Conservation (phyloP, 1,140 invertebrate species). For the Sitobion miscanthi region DNA sequence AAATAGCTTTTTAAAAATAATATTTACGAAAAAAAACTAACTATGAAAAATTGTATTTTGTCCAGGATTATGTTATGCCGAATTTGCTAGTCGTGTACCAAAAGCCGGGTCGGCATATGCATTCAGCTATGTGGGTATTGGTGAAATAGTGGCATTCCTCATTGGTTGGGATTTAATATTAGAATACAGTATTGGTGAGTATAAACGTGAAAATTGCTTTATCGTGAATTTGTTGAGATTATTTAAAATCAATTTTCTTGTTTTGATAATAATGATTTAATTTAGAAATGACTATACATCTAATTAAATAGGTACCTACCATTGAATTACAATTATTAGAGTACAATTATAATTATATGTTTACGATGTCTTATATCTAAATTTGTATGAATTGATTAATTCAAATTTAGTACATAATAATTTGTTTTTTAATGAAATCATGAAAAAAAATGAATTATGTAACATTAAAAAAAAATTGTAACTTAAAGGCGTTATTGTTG, state of each 20-base stretch:
- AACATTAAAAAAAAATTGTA: no score
- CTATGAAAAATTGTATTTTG: slow-evolving; percentile 59
- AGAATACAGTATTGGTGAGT: slow-evolving; percentile 86
- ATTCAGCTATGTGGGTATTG: slow-evolving; percentile 87
- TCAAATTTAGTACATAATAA: not conserved
- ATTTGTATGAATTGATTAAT: not conserved
- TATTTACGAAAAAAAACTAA: not conserved
- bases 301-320: not conserved
- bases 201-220: not conserved
- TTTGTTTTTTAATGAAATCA: not conserved
- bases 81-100: slow-evolving; percentile 86
- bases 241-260: not conserved
- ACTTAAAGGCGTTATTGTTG: not conserved
- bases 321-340: not conserved
- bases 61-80: slow-evolving; percentile 80
- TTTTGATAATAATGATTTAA: not conserved
- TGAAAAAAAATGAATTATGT: not conserved
- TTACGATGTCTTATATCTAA: not conserved
- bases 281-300: not conserved
- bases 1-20: not conserved
- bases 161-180: slow-evolving; percentile 90
- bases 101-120: slow-evolving; percentile 86
- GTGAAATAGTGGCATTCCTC: slow-evolving; percentile 79
- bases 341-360: not conserved
- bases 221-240: not conserved